These are phyloP conservation scores for Amphipyra berbera DNA, from an alignment of 2,888 invertebrate species.

Conservation along the genomic window DNA sequence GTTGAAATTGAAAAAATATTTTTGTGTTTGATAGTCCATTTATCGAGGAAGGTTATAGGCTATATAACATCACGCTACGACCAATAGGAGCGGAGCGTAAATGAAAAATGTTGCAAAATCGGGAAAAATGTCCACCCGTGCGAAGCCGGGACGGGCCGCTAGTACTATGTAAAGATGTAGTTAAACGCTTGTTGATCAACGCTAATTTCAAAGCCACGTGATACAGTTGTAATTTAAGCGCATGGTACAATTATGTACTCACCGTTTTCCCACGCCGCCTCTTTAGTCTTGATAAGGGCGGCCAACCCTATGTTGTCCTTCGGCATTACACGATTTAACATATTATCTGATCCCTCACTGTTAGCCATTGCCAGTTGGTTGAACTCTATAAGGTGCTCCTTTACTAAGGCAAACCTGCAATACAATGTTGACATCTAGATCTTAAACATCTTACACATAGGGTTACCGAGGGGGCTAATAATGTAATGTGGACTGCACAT, in stretches of 20 bases:
- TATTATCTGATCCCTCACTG: conserved; percentile 99
- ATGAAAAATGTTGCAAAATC: too few species aligned
- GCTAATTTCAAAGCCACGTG: conserved; percentile 13
- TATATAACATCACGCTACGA: too few species aligned
- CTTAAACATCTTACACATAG: neutral
- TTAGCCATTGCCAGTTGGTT: conserved; percentile 99
- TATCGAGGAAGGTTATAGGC: too few species aligned
- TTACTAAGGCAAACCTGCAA: conserved; percentile 97
- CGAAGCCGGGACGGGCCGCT: too few species aligned
- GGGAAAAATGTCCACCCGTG: too few species aligned
- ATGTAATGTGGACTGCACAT: too few species aligned
- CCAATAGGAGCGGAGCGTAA: too few species aligned
- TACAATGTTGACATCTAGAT: conserved; percentile 21
- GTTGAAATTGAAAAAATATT: too few species aligned
- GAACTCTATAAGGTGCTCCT: conserved; percentile 99
- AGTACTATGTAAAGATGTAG: too few species aligned
- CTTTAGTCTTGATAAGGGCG: conserved; percentile 98
- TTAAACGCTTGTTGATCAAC: neutral
- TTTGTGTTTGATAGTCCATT: too few species aligned
- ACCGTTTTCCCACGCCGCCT: conserved; percentile 98
- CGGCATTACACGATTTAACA: conserved; percentile 99
- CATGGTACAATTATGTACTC: conserved; percentile 63
- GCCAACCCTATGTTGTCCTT: conserved; percentile 99
- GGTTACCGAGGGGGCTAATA: too few species aligned
- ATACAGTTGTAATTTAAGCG: neutral